Evolutionary conservation across 2,888 invertebrate genomes (phyloP).

Genomic region (Habroteleia sp.): DNA sequence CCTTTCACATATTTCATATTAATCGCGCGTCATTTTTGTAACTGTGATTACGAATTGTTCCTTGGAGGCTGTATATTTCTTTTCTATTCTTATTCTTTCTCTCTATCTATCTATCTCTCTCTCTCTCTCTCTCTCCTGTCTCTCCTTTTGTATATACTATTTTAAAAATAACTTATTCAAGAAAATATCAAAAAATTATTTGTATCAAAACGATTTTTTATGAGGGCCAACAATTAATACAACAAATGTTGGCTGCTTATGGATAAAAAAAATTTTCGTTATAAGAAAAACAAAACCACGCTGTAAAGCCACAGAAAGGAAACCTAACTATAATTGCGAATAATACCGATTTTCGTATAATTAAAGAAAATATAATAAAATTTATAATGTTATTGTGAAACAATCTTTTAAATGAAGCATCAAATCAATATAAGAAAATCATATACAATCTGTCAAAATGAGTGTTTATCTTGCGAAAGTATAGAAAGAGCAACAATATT

Average conservation of each 20-base stretch:
- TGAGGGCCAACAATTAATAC: too few species aligned
- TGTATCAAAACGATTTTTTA: conserved; percentile 1
- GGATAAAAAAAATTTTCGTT: too few species aligned
- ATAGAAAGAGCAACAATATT: conserved; percentile 3
- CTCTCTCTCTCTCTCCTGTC: too few species aligned
- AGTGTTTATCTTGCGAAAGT: conserved; percentile 2
- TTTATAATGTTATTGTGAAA: too few species aligned
- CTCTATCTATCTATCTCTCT: too few species aligned
- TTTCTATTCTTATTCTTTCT: conserved; percentile 49
- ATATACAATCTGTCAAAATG: neutral
- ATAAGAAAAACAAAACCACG: too few species aligned
- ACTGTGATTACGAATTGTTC: conserved; percentile 58
- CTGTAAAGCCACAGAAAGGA: too few species aligned
- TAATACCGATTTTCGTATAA: too few species aligned
- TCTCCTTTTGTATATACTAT: conserved; percentile 25
- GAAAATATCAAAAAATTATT: conserved; percentile 17
- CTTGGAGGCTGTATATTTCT: conserved; percentile 56
- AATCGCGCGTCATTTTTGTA: conserved; percentile 40
- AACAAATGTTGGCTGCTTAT: too few species aligned
- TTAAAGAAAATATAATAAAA: too few species aligned
- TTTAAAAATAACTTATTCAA: conserved; percentile 43
- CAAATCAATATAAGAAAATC: neutral
- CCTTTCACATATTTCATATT: conserved; percentile 31
- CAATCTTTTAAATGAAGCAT: too few species aligned
- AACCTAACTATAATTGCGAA: too few species aligned